phyloP scores from a whole-genome alignment of 2,888 invertebrate genomes.

The Eucera pruinosa region DNA sequence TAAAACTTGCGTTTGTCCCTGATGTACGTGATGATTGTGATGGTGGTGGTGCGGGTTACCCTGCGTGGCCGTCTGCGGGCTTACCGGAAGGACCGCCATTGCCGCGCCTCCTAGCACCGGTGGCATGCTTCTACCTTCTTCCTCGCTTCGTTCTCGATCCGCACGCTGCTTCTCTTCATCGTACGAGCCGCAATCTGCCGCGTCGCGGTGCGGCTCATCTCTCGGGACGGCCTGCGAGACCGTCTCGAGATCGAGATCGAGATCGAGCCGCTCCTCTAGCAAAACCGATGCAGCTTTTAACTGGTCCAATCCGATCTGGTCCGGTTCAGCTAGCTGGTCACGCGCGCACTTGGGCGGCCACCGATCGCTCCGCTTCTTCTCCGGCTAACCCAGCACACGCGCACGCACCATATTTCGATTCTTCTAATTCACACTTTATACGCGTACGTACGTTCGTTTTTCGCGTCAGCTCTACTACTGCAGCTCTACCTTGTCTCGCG shows the following conservation, averaged over 20 bases:
- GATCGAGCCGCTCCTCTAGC: not conserved
- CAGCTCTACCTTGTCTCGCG: too few species aligned
- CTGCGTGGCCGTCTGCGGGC: constrained; percentile 83
- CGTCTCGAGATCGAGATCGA: constrained; percentile 34
- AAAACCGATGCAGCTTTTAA: not conserved
- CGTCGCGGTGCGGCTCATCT: constrained; percentile 63
- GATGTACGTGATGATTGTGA: constrained; percentile 71
- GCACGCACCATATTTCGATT: not conserved
- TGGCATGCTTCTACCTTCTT: constrained; percentile 79
- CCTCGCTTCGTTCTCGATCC: constrained; percentile 28
- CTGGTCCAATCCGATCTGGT: too few species aligned
- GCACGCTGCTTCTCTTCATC: constrained; percentile 64
- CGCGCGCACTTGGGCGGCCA: too few species aligned
- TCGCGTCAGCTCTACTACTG: too few species aligned
- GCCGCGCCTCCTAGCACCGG: constrained; percentile 84
- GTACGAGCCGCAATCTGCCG: constrained; percentile 55
- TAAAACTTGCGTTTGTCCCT: constrained; percentile 78
- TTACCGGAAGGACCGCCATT: constrained; percentile 84
- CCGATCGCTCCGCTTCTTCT: not conserved
- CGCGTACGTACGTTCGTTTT: too few species aligned
- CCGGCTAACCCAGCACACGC: not conserved
- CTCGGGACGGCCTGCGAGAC: constrained; percentile 51
- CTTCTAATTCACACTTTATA: too few species aligned
- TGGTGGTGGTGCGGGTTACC: constrained; percentile 79
- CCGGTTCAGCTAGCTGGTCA: too few species aligned